Percentiles rank a stretch among this genome's conserved stretches.
Evolutionary conservation across 2,888 invertebrate genomes (phyloP).

Genomic region (Dendrolimus houi): DNA sequence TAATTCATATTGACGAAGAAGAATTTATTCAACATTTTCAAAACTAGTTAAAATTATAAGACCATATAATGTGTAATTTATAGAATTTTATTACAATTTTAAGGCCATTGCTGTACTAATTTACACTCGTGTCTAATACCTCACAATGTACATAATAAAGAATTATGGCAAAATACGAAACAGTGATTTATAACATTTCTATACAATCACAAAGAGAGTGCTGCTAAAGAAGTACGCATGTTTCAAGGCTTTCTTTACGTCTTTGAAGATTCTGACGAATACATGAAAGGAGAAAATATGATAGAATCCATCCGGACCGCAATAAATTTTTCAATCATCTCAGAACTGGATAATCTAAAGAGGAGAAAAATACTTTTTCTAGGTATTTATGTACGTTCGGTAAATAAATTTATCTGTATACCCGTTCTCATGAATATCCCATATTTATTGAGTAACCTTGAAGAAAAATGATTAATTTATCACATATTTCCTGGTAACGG

Average conservation of each 20-base stretch:
- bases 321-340: conserved; percentile 33
- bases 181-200: background rate
- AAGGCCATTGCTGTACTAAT: too few relatives aligned
- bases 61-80: too few relatives aligned
- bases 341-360: conserved; percentile 17
- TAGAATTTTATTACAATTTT: too few relatives aligned
- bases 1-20: too few relatives aligned
- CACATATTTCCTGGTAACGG: background rate
- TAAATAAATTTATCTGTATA: conserved; percentile 2
- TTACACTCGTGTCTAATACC: too few relatives aligned
- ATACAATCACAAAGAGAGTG: background rate
- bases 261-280: conserved; percentile 17
- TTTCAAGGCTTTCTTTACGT: conserved; percentile 6
- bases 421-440: background rate
- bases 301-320: conserved; percentile 21
- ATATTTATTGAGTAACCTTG: too few relatives aligned
- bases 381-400: conserved; percentile 18
- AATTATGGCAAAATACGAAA: too few relatives aligned
- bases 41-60: too few relatives aligned
- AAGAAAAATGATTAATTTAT: background rate
- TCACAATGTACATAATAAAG: too few relatives aligned
- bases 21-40: too few relatives aligned
- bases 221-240: conserved; percentile 6
- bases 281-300: conserved; percentile 18
- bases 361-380: conserved; percentile 17